Conservation (phyloP, 2,113 vertebrate species). For the Entomyzon cyanotis region DNA sequence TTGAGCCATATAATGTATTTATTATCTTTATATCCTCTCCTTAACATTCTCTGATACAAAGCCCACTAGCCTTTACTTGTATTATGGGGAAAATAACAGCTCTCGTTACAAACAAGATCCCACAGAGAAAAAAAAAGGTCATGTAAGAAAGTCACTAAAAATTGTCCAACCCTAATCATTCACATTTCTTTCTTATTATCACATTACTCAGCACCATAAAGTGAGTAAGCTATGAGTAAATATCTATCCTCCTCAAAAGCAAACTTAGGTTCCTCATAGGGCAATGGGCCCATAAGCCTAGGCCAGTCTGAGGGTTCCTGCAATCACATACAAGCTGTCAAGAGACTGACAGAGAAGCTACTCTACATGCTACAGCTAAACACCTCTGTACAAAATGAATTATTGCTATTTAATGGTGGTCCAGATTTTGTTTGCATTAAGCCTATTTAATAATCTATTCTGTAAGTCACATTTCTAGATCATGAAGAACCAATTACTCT, state of each 20-base stretch:
- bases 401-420: background rate
- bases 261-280: background rate
- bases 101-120: background rate
- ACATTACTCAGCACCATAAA: background rate
- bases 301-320: background rate
- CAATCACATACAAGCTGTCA: background rate
- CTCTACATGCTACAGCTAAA: background rate
- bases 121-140: background rate
- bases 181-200: background rate
- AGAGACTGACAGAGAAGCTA: background rate
- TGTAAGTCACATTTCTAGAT: background rate
- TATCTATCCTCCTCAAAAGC: slow-evolving; percentile 8
- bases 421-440: background rate
- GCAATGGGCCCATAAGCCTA: background rate
- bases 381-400: background rate
- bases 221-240: slow-evolving; percentile 9
- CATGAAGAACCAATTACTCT: background rate
- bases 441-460: background rate
- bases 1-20: background rate
- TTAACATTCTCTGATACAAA: background rate
- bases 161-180: background rate
- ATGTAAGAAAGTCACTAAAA: background rate
- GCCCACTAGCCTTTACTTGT: background rate
- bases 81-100: background rate
- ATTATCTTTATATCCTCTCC: background rate